Conservation (phyloP, 2,888 invertebrate species). For the Ceramica pisi region DNA sequence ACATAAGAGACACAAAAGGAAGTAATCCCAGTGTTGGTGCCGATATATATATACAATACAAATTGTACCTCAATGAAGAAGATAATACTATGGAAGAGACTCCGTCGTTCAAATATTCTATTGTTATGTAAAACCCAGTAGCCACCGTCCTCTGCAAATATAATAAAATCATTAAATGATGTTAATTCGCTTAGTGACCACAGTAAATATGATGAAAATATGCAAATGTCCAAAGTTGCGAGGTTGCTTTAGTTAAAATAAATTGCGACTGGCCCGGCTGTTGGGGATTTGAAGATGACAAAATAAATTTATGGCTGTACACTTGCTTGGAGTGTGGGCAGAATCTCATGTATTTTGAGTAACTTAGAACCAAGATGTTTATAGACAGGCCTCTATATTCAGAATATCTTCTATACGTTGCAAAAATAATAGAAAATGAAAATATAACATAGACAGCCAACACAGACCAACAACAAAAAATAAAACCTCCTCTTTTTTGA, state of each 20-base stretch:
- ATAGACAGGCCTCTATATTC: no score
- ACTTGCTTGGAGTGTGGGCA: conserved; percentile 11
- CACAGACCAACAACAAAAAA: no score
- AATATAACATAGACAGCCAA: no score
- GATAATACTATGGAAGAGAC: conserved; percentile 29
- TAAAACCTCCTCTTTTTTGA: no score
- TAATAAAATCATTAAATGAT: conserved; percentile 84
- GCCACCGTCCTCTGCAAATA: conserved; percentile 78
- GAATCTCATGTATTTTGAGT: conserved; percentile 1
- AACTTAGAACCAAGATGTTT: background rate
- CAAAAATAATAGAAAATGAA: no score
- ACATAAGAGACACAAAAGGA: background rate
- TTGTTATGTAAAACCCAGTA: conserved; percentile 72
- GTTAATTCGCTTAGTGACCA: conserved; percentile 83
- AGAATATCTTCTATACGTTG: no score
- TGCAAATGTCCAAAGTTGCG: conserved; percentile 81
- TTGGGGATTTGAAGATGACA: conserved; percentile 67
- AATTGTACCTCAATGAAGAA: conserved; percentile 5
- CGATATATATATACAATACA: conserved; percentile 24
- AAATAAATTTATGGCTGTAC: conserved; percentile 52
- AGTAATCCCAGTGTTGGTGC: background rate
- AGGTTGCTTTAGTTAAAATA: conserved; percentile 80
- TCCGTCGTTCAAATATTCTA: conserved; percentile 66
- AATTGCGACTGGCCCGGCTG: conserved; percentile 73
- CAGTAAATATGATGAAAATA: conserved; percentile 85